phyloP scores from a whole-genome alignment of 2,113 vertebrate genomes.

The Macrotis lagotis region DNA sequence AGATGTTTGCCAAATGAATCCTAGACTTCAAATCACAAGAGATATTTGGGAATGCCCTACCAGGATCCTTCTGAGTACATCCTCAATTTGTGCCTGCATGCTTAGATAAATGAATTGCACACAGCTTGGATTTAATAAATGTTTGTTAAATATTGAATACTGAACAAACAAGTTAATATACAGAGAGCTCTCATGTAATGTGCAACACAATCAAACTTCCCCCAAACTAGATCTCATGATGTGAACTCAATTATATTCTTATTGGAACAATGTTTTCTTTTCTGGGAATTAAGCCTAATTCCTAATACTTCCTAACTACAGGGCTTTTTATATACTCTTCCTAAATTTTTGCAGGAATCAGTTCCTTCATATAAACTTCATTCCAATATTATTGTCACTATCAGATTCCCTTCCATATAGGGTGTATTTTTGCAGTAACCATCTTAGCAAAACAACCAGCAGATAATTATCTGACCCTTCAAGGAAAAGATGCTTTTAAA shows the following conservation, averaged over 20 bases:
- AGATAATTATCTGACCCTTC: constrained; percentile 66
- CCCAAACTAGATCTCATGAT: neutral
- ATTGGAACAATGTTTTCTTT: neutral
- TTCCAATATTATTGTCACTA: rapidly evolving
- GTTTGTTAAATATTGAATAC: neutral
- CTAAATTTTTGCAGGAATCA: neutral
- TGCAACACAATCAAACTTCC: neutral
- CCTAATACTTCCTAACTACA: neutral
- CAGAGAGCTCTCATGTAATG: neutral
- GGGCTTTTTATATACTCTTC: neutral
- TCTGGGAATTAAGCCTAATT: rapidly evolving
- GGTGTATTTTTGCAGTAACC: neutral
- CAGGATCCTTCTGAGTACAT: neutral
- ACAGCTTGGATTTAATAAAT: neutral
- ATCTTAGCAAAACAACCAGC: constrained; percentile 47
- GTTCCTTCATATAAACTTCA: neutral
- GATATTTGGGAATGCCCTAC: too few relatives aligned
- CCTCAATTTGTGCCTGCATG: neutral
- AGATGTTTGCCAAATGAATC: too few relatives aligned
- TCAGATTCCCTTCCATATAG: neutral
- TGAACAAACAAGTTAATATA: neutral
- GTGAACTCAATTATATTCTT: rapidly evolving
- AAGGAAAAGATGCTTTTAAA: constrained; percentile 58
- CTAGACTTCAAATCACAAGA: too few relatives aligned
- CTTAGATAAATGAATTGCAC: neutral